Conservation (phyloP, 2,113 vertebrate genomes). For the Microtus oregoni region DNA sequence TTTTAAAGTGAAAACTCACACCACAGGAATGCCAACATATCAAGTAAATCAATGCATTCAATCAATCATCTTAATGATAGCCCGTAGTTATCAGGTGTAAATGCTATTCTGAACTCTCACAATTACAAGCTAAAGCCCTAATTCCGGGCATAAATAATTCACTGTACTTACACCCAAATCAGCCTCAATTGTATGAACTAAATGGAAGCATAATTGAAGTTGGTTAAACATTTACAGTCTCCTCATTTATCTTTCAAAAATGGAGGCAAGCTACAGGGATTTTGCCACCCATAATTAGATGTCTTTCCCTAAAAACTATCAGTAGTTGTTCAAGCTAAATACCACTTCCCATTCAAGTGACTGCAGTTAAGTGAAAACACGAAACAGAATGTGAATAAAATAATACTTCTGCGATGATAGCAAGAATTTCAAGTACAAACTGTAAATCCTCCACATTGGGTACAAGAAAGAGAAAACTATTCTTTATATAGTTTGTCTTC, state of each 20-base stretch:
- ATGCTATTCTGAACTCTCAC: slow-evolving; percentile 53
- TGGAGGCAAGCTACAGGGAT: slow-evolving; percentile 30
- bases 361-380: neutral
- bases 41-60: slow-evolving; percentile 75
- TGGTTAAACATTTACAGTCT: slow-evolving; percentile 66
- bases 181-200: slow-evolving; percentile 50
- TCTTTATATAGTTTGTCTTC: neutral
- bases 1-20: slow-evolving; percentile 57
- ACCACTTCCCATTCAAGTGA: neutral
- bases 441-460: neutral
- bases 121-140: slow-evolving; percentile 43
- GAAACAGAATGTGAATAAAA: slow-evolving; percentile 18
- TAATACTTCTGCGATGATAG: neutral
- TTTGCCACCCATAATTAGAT: slow-evolving; percentile 55
- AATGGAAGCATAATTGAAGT: slow-evolving; percentile 65
- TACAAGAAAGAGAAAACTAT: neutral
- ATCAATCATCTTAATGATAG: slow-evolving; percentile 77
- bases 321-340: slow-evolving; percentile 45
- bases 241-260: slow-evolving; percentile 73
- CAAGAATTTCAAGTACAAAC: neutral
- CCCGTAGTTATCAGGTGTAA: slow-evolving; percentile 63
- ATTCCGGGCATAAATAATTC: slow-evolving; percentile 53
- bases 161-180: slow-evolving; percentile 58
- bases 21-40: slow-evolving; percentile 62
- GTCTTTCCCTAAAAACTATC: slow-evolving; percentile 12